phyloP scores from a whole-genome alignment of 1,140 invertebrate genomes.

The Anagrus nilaparvatae region DNA sequence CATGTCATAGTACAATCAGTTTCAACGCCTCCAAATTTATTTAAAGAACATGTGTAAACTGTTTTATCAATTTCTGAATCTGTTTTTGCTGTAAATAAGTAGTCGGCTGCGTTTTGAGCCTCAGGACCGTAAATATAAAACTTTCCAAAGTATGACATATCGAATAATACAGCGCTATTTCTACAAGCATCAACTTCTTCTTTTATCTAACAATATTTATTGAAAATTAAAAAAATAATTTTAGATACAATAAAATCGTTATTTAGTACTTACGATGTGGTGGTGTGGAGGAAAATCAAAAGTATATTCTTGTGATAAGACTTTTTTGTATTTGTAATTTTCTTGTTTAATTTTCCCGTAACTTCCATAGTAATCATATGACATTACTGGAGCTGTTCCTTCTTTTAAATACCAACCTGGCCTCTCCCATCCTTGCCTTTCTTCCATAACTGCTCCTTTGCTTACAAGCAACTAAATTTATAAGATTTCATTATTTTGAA shows the following conservation, averaged over 20 bases:
- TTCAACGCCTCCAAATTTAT: slow-evolving; percentile 69
- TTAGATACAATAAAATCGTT: too few relatives aligned
- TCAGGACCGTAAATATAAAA: slow-evolving; percentile 75
- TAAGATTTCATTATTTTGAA: neutral
- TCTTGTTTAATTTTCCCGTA: slow-evolving; percentile 57
- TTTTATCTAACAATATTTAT: too few relatives aligned
- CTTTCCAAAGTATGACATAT: slow-evolving; percentile 83
- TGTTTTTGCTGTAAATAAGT: slow-evolving; percentile 70
- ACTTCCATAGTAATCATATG: slow-evolving; percentile 76
- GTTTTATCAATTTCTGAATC: slow-evolving; percentile 53
- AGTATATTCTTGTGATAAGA: slow-evolving; percentile 63
- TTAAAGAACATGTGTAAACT: slow-evolving; percentile 72
- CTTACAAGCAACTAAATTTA: slow-evolving; percentile 48
- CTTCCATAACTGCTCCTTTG: slow-evolving; percentile 73
- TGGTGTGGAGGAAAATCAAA: slow-evolving; percentile 75
- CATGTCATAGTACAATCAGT: slow-evolving; percentile 70
- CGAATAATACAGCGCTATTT: slow-evolving; percentile 69
- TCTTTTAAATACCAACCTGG: slow-evolving; percentile 64
- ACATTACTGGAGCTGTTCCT: slow-evolving; percentile 41
- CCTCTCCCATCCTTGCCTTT: slow-evolving; percentile 76
- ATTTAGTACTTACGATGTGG: slow-evolving; percentile 53
- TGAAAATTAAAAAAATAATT: too few relatives aligned
- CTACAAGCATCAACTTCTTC: slow-evolving; percentile 67
- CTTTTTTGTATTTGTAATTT: slow-evolving; percentile 54
- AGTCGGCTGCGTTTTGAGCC: slow-evolving; percentile 64